Conservation (phyloP, 2,113 vertebrate genomes). For the Amazona vittata region DNA sequence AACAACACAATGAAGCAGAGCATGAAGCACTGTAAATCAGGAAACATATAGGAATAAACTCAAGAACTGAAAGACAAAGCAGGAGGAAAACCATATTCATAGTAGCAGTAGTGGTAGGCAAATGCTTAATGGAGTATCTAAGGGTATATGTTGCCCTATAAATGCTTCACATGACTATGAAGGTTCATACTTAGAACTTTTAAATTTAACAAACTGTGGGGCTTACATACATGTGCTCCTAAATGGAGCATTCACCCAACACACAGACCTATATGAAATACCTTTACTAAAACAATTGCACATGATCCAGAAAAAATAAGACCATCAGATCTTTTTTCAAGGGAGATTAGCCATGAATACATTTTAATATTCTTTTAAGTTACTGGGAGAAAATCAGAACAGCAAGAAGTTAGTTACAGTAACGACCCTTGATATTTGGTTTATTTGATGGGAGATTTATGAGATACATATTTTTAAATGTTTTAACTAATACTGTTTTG, state of each 20-base stretch:
- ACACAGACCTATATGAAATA: background rate
- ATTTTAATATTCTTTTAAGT: background rate
- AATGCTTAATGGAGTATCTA: background rate
- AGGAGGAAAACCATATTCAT: background rate
- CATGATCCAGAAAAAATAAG: background rate
- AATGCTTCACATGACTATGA: background rate
- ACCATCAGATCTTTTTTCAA: background rate
- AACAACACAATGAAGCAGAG: background rate
- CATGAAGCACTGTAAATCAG: background rate
- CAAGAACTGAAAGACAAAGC: background rate
- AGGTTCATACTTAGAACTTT: background rate
- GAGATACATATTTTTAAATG: background rate
- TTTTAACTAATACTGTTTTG: background rate
- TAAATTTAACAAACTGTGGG: background rate
- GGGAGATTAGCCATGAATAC: background rate
- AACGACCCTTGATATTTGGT: background rate
- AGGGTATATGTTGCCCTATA: background rate
- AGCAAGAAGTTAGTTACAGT: background rate
- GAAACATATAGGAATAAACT: background rate
- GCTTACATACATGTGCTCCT: background rate
- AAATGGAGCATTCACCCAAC: background rate
- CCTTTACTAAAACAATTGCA: background rate
- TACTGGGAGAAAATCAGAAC: background rate
- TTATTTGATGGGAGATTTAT: background rate
- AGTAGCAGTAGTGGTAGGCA: background rate